A percentile compares a stretch with the other conserved stretches of the same genome.
Conservation (phyloP, 2,113 vertebrate genomes). For the Hippoglossus stenolepis region DNA sequence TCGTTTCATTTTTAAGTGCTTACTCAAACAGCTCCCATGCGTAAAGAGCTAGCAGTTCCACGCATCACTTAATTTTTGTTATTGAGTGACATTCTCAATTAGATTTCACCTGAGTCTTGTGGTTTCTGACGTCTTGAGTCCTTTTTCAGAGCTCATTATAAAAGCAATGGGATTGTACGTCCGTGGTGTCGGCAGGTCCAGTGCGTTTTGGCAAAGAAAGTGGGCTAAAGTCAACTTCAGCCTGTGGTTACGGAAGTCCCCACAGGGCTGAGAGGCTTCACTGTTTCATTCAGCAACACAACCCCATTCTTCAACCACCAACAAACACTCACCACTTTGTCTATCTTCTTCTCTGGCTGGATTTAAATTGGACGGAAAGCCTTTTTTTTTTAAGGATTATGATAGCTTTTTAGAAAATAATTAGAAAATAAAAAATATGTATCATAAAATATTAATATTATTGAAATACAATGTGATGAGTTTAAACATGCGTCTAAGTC, state of each 20-base stretch:
- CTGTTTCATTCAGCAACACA: slow-evolving; percentile 63
- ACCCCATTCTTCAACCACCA: slow-evolving; percentile 34
- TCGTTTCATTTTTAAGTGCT: slow-evolving; percentile 33
- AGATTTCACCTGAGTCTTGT: slow-evolving; percentile 50
- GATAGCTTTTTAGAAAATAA: no score
- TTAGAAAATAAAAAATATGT: no score
- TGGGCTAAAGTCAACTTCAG: slow-evolving; percentile 38
- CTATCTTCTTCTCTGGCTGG: background rate
- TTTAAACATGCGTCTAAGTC: no score
- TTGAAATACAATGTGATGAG: no score
- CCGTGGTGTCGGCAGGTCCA: slow-evolving; percentile 17
- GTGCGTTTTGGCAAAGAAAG: slow-evolving; percentile 48
- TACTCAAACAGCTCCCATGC: slow-evolving; percentile 37
- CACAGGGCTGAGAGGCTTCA: slow-evolving; percentile 44
- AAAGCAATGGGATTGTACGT: slow-evolving; percentile 39
- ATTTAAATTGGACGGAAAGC: no score
- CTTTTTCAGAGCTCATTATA: slow-evolving; percentile 45
- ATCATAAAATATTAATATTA: no score
- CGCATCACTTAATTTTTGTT: slow-evolving; percentile 54
- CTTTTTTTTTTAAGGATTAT: no score
- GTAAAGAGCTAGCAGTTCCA: slow-evolving; percentile 39
- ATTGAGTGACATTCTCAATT: slow-evolving; percentile 61
- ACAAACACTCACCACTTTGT: no score
- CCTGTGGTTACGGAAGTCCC: slow-evolving; percentile 53
- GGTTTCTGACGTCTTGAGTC: slow-evolving; percentile 51